A percentile compares a stretch with the other conserved stretches of the same genome.
Evolutionary conservation across 2,113 vertebrate species (phyloP).

Genomic region (Albula goreensis): DNA sequence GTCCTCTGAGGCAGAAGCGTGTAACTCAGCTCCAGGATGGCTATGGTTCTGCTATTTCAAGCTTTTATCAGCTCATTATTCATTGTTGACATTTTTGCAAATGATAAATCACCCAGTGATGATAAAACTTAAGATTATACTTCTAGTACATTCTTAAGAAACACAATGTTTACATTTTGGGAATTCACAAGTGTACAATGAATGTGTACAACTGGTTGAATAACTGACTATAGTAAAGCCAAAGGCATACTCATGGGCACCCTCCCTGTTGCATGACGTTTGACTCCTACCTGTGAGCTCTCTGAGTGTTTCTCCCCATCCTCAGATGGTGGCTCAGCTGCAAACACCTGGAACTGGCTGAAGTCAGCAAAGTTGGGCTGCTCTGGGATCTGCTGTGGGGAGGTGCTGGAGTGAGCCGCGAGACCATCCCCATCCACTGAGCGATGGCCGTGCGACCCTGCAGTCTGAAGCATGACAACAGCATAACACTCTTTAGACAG

Average conservation of each 20-base stretch:
- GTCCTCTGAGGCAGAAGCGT: not conserved
- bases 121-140: not conserved
- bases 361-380: constrained; percentile 99
- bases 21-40: not conserved
- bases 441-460: constrained; percentile 81
- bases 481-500: too few species aligned
- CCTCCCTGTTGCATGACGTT: too few species aligned
- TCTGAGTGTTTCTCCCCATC: constrained; percentile 85
- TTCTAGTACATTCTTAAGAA: not conserved
- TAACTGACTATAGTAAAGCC: not conserved
- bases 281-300: constrained; percentile 71
- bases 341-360: constrained; percentile 94
- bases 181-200: not conserved
- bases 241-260: too few species aligned
- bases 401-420: constrained; percentile 81
- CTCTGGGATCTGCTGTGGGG: constrained; percentile 95
- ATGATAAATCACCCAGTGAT: not conserved
- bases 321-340: constrained; percentile 82
- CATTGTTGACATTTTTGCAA: not conserved
- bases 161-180: not conserved
- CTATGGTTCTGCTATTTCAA: not conserved
- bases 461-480: constrained; percentile 61
- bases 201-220: not conserved
- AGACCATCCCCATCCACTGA: constrained; percentile 80
- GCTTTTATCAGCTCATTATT: not conserved